These are phyloP conservation scores for Holothuria leucospilota DNA, from an alignment of 53 echinoderm and acorn worm species.

Conservation along the genomic window DNA sequence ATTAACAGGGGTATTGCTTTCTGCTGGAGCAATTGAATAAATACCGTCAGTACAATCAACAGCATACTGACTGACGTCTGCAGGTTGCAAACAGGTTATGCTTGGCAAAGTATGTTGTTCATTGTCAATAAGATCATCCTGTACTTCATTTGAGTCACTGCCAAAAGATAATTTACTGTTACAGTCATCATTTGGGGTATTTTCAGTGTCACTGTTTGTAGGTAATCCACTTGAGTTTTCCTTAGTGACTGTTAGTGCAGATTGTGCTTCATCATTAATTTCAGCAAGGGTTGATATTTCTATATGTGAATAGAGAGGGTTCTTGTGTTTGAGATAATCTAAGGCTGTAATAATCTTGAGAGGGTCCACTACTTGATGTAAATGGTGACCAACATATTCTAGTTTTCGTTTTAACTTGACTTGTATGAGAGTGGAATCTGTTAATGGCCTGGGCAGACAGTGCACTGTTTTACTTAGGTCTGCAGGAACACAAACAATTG, in stretches of 20 bases:
- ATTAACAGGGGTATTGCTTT: conserved; percentile 71
- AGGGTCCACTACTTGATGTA: conserved; percentile 65
- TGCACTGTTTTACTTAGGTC: not conserved
- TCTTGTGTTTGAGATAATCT: conserved; percentile 51
- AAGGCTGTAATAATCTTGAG: conserved; percentile 53
- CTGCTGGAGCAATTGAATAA: conserved; percentile 68
- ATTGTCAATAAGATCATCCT: too few relatives aligned
- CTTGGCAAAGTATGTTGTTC: conserved; percentile 42
- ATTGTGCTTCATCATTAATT: too few relatives aligned
- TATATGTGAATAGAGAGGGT: not conserved
- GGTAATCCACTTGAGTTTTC: not conserved
- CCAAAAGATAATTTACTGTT: too few relatives aligned
- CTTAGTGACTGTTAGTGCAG: too few relatives aligned
- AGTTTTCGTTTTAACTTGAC: conserved; percentile 74
- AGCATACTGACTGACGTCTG: conserved; percentile 56
- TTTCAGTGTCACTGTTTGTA: not conserved
- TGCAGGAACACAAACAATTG: not conserved
- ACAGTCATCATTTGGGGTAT: not conserved
- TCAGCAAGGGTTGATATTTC: too few relatives aligned
- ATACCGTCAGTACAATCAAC: conserved; percentile 58
- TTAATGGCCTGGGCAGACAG: not conserved
- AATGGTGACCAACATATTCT: conserved; percentile 58
- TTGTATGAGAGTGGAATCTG: conserved; percentile 63
- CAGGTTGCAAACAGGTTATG: conserved; percentile 63
- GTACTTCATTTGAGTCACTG: too few relatives aligned